Percentiles rank a stretch among this genome's conserved stretches.
Conservation (phyloP, 2,113 vertebrate genomes). For the Panthera tigris region DNA sequence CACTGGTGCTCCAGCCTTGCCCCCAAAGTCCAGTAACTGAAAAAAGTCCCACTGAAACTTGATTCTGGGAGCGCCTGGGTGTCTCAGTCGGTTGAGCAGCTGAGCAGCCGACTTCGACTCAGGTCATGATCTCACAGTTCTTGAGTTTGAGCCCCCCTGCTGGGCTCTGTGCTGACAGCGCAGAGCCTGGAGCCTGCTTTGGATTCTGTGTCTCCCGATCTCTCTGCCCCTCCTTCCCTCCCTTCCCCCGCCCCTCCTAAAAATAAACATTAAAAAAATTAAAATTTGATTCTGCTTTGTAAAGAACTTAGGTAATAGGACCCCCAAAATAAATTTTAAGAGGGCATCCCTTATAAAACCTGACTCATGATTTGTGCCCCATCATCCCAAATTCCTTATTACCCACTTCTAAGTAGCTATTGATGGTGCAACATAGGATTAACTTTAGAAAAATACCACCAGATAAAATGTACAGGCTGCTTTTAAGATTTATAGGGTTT, state of each 20-base stretch:
- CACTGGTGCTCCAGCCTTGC: accelerated
- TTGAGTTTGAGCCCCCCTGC: no score
- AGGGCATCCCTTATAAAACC: not conserved
- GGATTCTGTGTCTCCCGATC: no score
- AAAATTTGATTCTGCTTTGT: not conserved
- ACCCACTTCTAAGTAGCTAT: not conserved
- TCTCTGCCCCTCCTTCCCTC: no score
- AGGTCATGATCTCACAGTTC: no score
- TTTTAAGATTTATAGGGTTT: not conserved
- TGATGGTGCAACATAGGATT: not conserved
- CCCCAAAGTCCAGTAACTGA: not conserved
- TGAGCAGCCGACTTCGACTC: no score
- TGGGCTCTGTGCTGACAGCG: no score
- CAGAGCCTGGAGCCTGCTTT: no score
- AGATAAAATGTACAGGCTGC: not conserved
- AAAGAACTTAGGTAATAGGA: not conserved
- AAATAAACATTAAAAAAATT: not conserved
- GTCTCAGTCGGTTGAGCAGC: no score
- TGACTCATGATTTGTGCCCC: not conserved
- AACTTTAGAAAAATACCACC: not conserved
- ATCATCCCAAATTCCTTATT: not conserved
- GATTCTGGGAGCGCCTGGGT: not conserved
- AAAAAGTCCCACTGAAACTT: not conserved
- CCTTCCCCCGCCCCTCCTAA: no score
- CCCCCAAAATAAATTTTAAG: not conserved